phyloP scores from a whole-genome alignment of 1,140 invertebrate genomes.

The Drosophila arawakana region DNA sequence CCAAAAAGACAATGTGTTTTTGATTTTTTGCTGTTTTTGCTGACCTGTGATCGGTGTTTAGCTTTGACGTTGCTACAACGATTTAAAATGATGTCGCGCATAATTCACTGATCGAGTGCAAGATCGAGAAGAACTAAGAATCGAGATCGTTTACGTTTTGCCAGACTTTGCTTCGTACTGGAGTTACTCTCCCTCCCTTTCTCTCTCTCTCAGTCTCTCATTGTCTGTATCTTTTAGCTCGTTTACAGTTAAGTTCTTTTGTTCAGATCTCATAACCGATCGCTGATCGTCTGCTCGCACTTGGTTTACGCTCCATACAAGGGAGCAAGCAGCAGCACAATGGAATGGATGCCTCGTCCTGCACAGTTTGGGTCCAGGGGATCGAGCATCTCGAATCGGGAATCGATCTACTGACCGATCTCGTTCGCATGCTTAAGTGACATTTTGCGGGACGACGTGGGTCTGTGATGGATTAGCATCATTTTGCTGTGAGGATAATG shows the following conservation, averaged over 20 bases:
- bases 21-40: conserved; percentile 26
- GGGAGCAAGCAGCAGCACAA: conserved; percentile 44
- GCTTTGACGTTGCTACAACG: conserved; percentile 79
- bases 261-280: conserved; percentile 80
- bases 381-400: neutral
- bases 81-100: conserved; percentile 83
- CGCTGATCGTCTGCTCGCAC: conserved; percentile 50
- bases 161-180: conserved; percentile 76
- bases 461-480: conserved; percentile 81
- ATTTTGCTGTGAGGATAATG: conserved; percentile 78
- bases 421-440: conserved; percentile 74
- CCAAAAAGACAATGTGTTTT: conserved; percentile 52
- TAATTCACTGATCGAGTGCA: conserved; percentile 71
- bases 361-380: neutral
- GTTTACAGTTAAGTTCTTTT: conserved; percentile 80
- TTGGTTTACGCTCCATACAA: conserved; percentile 61
- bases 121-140: conserved; percentile 24
- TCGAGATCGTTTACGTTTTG: conserved; percentile 51
- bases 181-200: conserved; percentile 14
- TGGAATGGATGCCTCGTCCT: conserved; percentile 27
- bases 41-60: conserved; percentile 77
- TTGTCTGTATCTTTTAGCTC: conserved; percentile 28
- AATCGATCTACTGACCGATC: conserved; percentile 42
- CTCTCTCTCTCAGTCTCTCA: conserved; percentile 22
- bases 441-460: conserved; percentile 62